A percentile compares a stretch with the other conserved stretches of the same genome.
phyloP scores from a whole-genome alignment of 2,797 vertebrate species.

The Microctenopoma stevenorrisi region DNA sequence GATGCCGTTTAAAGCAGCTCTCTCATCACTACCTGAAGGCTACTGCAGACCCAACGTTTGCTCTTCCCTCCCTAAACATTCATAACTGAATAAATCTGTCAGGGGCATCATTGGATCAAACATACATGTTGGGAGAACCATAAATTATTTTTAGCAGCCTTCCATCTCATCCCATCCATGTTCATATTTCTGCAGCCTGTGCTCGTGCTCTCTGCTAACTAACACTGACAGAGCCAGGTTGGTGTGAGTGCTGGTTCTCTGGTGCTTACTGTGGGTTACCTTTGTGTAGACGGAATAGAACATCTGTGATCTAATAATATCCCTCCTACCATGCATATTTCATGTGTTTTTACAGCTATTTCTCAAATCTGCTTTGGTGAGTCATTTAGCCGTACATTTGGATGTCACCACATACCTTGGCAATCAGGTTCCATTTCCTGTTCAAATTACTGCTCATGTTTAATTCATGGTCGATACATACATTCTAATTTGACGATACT shows the following conservation, averaged over 20 bases:
- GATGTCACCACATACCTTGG: conserved; percentile 77
- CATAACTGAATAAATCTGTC: conserved; percentile 19
- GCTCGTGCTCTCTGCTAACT: conserved; percentile 35
- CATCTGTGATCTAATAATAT: conserved; percentile 82
- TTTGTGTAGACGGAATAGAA: conserved; percentile 76
- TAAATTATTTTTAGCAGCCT: conserved; percentile 35
- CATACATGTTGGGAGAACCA: conserved; percentile 27
- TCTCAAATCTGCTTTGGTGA: conserved; percentile 78
- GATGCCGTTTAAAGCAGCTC: conserved; percentile 28
- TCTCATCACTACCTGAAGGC: conserved; percentile 17
- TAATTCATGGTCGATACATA: conserved; percentile 80
- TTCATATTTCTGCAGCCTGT: conserved; percentile 23
- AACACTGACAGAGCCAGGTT: conserved; percentile 34
- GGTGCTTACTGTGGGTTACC: conserved; percentile 67
- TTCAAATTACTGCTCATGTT: conserved; percentile 80
- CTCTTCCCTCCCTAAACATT: conserved; percentile 10
- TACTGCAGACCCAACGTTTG: conserved; percentile 34
- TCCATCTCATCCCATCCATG: conserved; percentile 15
- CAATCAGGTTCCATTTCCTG: conserved; percentile 82
- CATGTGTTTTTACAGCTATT: conserved; percentile 83
- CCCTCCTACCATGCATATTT: conserved; percentile 78
- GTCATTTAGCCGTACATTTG: conserved; percentile 79
- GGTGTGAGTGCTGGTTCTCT: conserved; percentile 51
- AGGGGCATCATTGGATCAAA: conserved; percentile 33
- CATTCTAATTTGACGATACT: conserved; percentile 78